Conservation (phyloP, 2,113 vertebrate species). For the Motacilla tschutschensis region DNA sequence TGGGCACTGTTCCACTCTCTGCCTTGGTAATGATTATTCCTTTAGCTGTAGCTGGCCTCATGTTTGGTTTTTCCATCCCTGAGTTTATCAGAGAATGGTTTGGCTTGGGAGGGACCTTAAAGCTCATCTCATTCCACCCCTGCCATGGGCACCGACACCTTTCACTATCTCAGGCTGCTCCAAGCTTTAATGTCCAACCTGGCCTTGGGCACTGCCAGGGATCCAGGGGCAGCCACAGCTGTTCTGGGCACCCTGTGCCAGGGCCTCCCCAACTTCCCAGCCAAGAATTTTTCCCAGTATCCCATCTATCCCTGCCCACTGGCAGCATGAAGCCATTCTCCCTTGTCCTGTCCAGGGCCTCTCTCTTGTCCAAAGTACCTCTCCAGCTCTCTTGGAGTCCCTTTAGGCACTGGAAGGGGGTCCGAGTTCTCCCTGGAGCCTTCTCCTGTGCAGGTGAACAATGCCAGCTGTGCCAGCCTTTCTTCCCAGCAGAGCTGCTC, state of each 20-base stretch:
- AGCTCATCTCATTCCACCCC: neutral
- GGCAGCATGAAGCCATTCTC: neutral
- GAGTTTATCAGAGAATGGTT: neutral
- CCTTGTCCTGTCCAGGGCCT: neutral
- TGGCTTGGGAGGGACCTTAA: neutral
- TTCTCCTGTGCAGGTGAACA: neutral
- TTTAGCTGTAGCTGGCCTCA: neutral
- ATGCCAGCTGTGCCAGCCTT: neutral
- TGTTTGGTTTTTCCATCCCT: neutral
- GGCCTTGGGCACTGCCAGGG: neutral
- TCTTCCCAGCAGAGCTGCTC: neutral
- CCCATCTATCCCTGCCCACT: rapidly evolving
- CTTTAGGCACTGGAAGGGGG: neutral
- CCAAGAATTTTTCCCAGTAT: neutral
- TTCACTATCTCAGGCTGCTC: rapidly evolving
- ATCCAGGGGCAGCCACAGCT: neutral
- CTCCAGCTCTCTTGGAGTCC: neutral
- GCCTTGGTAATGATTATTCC: neutral
- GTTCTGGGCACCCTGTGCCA: neutral
- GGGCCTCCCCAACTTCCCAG: rapidly evolving
- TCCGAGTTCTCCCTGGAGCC: neutral
- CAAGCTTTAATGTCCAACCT: rapidly evolving
- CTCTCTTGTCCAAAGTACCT: neutral
- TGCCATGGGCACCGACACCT: neutral
- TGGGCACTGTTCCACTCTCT: neutral